Evolutionary conservation across 2,797 vertebrate genomes (phyloP), one percentile per base, ranked within the genome.

Genomic region (Mus minutoides): DNA sequence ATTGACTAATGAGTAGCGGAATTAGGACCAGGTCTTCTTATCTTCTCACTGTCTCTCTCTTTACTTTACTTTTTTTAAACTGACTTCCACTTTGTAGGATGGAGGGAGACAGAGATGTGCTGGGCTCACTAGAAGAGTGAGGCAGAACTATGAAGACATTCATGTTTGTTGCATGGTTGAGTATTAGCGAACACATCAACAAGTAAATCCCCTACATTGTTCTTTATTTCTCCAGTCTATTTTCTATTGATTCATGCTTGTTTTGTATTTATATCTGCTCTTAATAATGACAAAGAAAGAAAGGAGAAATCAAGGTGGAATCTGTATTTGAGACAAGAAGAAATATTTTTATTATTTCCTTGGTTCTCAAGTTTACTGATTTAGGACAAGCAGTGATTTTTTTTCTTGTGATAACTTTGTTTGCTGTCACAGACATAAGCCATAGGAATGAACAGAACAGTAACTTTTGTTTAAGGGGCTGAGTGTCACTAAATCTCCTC

Each of bases 401-500:
- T 94, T 94, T 77, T 97, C 96, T 96, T 90, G 83, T 52, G 34
- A 4, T 0, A 31, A 92, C 88, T 98, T 97, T 98, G 19, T 97
- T 95, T 95, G 80, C 93, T 97, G 91, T 96, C 97, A 97, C 94
- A 71, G 82, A 91, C 1, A 0, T 77, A 97, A 98, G 91, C 97
- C 64, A 0, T 24, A 37, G 93, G 88, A 96, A 95, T 97, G 94
- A 93, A 97, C 26, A 97, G 85, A 82, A 96, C 90, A 96, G 96
- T 75, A 97, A 98, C 97, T 98, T 98, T 97, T 97, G 97, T 98
- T 98, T 98, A 97, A 98, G 87, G 87, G 87, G 85, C 77, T 88
- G 96, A 95, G 22, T 95, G 85, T 67, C 89, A 94, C 92, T 98
- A 97, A 98, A 98, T 97, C 96, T 97, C 71, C n/a, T 76, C 97